Evolutionary conservation across 2,113 vertebrate species (phyloP).

Genomic region (Tricholaema leucomelas): DNA sequence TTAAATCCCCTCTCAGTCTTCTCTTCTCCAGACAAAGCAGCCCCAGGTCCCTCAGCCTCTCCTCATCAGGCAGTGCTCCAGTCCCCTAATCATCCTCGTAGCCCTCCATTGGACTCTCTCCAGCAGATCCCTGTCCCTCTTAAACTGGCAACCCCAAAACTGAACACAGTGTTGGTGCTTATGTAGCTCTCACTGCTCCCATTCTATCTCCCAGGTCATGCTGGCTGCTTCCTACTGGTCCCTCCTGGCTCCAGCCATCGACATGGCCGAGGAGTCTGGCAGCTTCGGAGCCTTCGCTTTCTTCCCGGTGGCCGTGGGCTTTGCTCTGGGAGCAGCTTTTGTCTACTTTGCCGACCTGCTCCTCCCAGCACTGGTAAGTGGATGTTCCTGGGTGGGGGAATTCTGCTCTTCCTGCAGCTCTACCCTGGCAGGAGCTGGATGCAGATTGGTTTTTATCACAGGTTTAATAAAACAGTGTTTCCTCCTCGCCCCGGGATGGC

Average conservation of each 20-base stretch:
- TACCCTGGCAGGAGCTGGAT: accelerated
- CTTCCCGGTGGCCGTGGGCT: slow-evolving; percentile 88
- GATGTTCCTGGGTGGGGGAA: accelerated
- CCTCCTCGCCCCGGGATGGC: accelerated
- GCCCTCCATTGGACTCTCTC: no score
- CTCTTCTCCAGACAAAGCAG: no score
- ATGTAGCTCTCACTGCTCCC: background rate
- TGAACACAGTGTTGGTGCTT: accelerated
- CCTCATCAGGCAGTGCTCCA: no score
- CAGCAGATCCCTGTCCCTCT: no score
- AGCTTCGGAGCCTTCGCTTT: slow-evolving; percentile 89
- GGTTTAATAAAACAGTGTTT: background rate
- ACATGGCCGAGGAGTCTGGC: slow-evolving; percentile 88
- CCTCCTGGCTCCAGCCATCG: slow-evolving; percentile 90
- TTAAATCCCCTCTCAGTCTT: no score
- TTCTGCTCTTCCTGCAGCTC: background rate
- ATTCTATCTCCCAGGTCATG: slow-evolving; percentile 85
- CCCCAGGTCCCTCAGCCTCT: no score
- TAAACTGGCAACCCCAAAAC: no score
- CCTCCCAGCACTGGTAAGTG: slow-evolving; percentile 86
- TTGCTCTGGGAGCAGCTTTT: slow-evolving; percentile 88
- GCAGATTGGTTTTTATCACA: background rate
- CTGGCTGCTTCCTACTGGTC: slow-evolving; percentile 97
- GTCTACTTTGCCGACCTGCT: slow-evolving; percentile 87
- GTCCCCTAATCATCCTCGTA: no score